Evolutionary conservation across 2,888 invertebrate species (phyloP).

Genomic region (Achlya flavicornis): DNA sequence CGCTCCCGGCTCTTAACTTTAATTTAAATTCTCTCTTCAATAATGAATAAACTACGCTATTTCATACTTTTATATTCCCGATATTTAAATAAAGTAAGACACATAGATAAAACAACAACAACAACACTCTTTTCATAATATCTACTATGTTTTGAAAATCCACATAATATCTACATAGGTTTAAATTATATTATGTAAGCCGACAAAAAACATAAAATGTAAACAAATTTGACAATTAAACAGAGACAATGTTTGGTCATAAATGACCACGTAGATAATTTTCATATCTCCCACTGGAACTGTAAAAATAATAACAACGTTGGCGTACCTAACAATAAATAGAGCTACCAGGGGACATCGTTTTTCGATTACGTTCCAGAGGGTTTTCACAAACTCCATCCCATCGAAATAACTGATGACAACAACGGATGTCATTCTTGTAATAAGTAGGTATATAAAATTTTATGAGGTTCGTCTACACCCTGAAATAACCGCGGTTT

Average conservation of each 20-base stretch:
- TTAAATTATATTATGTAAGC: too few species aligned
- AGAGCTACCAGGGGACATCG: constrained; percentile 4
- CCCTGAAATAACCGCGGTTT: constrained; percentile 17
- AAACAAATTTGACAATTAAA: neutral
- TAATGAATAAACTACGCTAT: constrained; percentile 22
- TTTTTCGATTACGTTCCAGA: constrained; percentile 7
- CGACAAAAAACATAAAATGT: neutral
- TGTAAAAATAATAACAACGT: constrained; percentile 1
- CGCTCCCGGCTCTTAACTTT: constrained; percentile 36
- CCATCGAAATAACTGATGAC: neutral
- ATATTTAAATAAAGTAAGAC: neutral
- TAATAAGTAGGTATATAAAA: neutral
- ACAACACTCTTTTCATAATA: neutral
- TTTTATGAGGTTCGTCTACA: constrained; percentile 1
- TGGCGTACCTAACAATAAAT: neutral
- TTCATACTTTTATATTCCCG: neutral
- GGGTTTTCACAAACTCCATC: neutral
- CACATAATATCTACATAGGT: too few species aligned
- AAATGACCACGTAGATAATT: neutral
- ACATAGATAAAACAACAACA: neutral
- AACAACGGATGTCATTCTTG: neutral
- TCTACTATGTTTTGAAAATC: neutral
- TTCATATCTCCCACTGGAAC: constrained; percentile 6
- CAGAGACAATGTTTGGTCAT: neutral
- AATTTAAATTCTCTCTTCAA: constrained; percentile 30